Percentiles rank a stretch among this genome's conserved stretches.
phyloP scores from a whole-genome alignment of 2,888 invertebrate species.

The Melanostoma scalare region DNA sequence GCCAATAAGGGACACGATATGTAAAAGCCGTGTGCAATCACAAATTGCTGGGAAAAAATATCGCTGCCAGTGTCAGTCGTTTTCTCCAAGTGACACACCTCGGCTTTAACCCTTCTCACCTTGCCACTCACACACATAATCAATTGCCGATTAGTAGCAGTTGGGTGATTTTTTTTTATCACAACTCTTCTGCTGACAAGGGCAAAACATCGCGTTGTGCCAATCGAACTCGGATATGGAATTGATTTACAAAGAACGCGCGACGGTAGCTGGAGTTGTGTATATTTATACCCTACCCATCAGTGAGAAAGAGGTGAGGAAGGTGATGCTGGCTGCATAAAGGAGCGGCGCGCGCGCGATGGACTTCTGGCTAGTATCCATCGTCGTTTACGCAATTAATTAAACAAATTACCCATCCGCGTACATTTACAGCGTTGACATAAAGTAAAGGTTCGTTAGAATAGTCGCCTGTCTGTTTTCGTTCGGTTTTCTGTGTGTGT shows the following conservation, averaged over 20 bases:
- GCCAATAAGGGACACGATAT: conserved; percentile 48
- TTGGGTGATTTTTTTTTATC: conserved; percentile 43
- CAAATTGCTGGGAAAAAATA: conserved; percentile 18
- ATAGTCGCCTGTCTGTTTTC: conserved; percentile 35
- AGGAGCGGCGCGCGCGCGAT: conserved; percentile 62
- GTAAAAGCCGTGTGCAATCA: conserved; percentile 33
- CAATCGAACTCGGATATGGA: conserved; percentile 70
- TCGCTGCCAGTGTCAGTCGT: conserved; percentile 61
- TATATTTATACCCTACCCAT: neutral
- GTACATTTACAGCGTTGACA: conserved; percentile 62
- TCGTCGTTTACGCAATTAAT: conserved; percentile 75
- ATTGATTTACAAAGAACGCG: conserved; percentile 73
- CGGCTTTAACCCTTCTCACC: conserved; percentile 40
- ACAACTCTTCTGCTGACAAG: conserved; percentile 62
- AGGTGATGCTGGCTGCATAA: conserved; percentile 23
- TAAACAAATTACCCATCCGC: conserved; percentile 74
- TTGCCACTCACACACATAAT: conserved; percentile 31
- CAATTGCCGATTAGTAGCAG: conserved; percentile 60
- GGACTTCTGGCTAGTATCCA: conserved; percentile 45
- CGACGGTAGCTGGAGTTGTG: conserved; percentile 22
- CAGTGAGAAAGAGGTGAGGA: neutral
- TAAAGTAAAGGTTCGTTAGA: conserved; percentile 41
- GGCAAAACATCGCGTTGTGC: conserved; percentile 68
- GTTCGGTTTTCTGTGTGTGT: conserved; percentile 59
- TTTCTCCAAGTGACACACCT: conserved; percentile 61